Percentiles rank a stretch among this genome's conserved stretches.
These are phyloP conservation scores for Drosophila punjabiensis DNA, from an alignment of 1,140 invertebrate species.

Conservation along the genomic window DNA sequence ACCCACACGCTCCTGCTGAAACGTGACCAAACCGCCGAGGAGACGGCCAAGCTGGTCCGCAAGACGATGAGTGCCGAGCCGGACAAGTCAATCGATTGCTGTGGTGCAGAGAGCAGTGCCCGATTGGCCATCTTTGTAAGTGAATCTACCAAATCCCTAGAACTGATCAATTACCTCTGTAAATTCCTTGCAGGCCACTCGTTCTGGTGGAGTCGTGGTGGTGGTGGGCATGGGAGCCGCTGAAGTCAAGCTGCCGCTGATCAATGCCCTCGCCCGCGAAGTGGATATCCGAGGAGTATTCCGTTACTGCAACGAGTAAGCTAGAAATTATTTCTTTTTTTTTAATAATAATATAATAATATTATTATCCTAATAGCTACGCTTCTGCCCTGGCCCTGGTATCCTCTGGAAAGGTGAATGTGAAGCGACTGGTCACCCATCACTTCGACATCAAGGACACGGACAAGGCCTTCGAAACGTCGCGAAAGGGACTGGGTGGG, in stretches of 20 bases:
- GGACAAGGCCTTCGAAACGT: constrained; percentile 94
- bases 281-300: constrained; percentile 97
- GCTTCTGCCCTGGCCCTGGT: constrained; percentile 93
- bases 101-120: constrained; percentile 92
- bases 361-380: constrained; percentile 86
- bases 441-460: constrained; percentile 94
- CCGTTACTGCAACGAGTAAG: constrained; percentile 93
- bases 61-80: constrained; percentile 89
- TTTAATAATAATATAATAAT: background rate
- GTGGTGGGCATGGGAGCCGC: constrained; percentile 94
- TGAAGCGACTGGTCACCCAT: constrained; percentile 96
- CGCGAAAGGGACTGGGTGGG: constrained; percentile 88
- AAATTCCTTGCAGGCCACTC: constrained; percentile 89
- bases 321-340: background rate
- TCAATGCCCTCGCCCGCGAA: constrained; percentile 92
- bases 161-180: background rate
- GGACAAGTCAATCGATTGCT: constrained; percentile 94
- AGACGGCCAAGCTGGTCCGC: constrained; percentile 88
- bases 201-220: constrained; percentile 92
- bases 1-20: constrained; percentile 89
- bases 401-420: constrained; percentile 92
- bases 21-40: constrained; percentile 87
- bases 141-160: background rate
- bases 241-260: constrained; percentile 92
- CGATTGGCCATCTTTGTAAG: constrained; percentile 88